Percentiles rank a stretch among this genome's conserved stretches.
Evolutionary conservation across 2,888 invertebrate species (phyloP).

Genomic region (Slavum lentiscoides): DNA sequence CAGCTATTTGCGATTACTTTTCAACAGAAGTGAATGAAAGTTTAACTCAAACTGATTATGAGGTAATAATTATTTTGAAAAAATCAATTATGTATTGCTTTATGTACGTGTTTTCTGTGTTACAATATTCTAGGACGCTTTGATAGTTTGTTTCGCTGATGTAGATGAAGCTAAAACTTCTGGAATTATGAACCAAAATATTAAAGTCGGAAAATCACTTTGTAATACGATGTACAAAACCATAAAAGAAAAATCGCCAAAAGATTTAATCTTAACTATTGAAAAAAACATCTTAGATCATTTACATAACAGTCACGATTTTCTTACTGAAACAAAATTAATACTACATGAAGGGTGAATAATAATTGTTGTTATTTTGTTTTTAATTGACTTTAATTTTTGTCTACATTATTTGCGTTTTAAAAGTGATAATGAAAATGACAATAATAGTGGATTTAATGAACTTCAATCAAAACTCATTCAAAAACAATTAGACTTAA

Average conservation of each 20-base stretch:
- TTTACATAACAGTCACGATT: not conserved
- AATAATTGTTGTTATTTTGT: not conserved
- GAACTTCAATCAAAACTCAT: not conserved
- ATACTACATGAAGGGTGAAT: not conserved
- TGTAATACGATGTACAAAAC: conserved; percentile 13
- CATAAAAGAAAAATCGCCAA: conserved; percentile 18
- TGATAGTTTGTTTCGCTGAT: conserved; percentile 21
- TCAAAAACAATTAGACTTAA: conserved; percentile 2
- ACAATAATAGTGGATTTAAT: not conserved
- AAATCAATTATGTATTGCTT: not conserved
- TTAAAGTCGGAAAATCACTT: conserved; percentile 18
- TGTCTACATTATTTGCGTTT: not conserved
- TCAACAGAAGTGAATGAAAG: not conserved
- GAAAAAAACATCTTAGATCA: not conserved
- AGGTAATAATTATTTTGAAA: conserved; percentile 6
- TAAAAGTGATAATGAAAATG: not conserved
- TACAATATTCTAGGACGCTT: conserved; percentile 28
- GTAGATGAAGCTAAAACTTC: conserved; percentile 29
- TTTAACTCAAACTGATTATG: conserved; percentile 33
- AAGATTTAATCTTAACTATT: conserved; percentile 17
- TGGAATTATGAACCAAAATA: not conserved
- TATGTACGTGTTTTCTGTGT: not conserved
- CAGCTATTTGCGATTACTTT: not conserved
- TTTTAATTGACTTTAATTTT: not conserved
- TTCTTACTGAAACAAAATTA: not conserved